Evolutionary conservation across 2,888 invertebrate genomes (phyloP).

Genomic region (Caenorhabditis afra): DNA sequence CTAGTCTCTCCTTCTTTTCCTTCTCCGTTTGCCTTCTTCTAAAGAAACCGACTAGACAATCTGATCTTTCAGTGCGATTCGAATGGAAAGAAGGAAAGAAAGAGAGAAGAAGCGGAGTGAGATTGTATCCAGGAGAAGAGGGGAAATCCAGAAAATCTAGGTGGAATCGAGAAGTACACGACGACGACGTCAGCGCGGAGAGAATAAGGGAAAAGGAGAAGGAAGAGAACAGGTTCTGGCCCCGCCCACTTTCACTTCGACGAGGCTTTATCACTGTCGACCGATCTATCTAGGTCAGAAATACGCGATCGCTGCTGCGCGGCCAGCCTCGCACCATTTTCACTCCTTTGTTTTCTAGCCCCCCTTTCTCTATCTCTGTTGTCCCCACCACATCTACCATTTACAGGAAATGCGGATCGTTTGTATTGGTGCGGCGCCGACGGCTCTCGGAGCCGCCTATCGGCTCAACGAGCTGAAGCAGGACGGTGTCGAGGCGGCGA

Average conservation of each 20-base stretch:
- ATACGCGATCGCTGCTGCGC: too few species aligned
- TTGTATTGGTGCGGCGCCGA: slow-evolving; percentile 79
- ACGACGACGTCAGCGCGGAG: too few species aligned
- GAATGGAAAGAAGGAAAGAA: too few species aligned
- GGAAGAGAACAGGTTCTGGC: neutral
- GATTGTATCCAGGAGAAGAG: too few species aligned
- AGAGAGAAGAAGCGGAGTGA: too few species aligned
- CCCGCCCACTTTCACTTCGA: slow-evolving; percentile 21
- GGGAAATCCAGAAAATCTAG: too few species aligned
- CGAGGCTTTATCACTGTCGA: neutral
- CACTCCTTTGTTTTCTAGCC: slow-evolving; percentile 2
- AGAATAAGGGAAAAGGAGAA: slow-evolving; percentile 48
- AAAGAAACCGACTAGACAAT: too few species aligned
- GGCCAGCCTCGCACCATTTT: neutral
- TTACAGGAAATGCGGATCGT: slow-evolving; percentile 66
- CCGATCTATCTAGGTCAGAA: slow-evolving; percentile 51
- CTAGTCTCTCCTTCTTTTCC: too few species aligned
- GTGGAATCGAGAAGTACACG: neutral
- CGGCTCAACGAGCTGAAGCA: slow-evolving; percentile 76
- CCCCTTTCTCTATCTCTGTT: too few species aligned
- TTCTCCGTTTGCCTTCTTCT: too few species aligned
- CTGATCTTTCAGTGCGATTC: too few species aligned
- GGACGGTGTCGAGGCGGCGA: slow-evolving; percentile 66
- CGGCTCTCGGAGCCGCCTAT: slow-evolving; percentile 79
- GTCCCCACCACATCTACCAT: too few species aligned